Evolutionary conservation across 1,140 invertebrate species (phyloP), one percentile per base, ranked within the genome.

Genomic region (Drosophila yakuba): DNA sequence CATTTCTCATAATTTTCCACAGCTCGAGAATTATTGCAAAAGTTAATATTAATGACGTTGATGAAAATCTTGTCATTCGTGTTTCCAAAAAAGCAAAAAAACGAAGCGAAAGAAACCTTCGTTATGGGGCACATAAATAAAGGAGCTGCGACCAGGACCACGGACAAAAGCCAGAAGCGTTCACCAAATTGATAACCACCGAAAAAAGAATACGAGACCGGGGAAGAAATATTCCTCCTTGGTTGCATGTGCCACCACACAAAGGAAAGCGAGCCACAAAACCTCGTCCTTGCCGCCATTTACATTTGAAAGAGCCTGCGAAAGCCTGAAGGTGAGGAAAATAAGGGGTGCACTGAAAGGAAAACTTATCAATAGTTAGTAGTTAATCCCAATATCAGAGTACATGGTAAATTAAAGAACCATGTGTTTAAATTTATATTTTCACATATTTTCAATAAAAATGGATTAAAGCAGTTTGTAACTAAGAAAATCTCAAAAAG

Each of bases 1-100:
- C 88, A 90, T 90, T 86, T 86, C 85, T 90, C 86, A 90, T 90
- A 90, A 90, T 90, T 88, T 91, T 90, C 58, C 74, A 71, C 54
- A 88, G 83, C 78, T 64, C 63, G 80, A 88, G 84, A 88, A 88
- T 88, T 88, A 88, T 88, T 88, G 74, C 84, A 81, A 90, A 90
- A 90, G 86, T 90, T 90, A 90, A 90, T 90, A 90, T 90, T 90
- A 90, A 90, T 86, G 86, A 90, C 86, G 88, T 90, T 90, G 86
- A 90, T 90, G 86, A 90, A 90, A 90, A 90, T 90, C 86, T 88
- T 89, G 84, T 88, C 84, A 88, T 88, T 89, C 80, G 80, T 82
- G 71, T 84, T 79, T 77, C 75, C 68, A 72, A 68, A 73, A 73
- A 64, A 61, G 25, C 15, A 41, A 63, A 69, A 75, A 64, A 57